phyloP scores from a whole-genome alignment of 2,888 invertebrate species.

The Lottia gigantea region DNA sequence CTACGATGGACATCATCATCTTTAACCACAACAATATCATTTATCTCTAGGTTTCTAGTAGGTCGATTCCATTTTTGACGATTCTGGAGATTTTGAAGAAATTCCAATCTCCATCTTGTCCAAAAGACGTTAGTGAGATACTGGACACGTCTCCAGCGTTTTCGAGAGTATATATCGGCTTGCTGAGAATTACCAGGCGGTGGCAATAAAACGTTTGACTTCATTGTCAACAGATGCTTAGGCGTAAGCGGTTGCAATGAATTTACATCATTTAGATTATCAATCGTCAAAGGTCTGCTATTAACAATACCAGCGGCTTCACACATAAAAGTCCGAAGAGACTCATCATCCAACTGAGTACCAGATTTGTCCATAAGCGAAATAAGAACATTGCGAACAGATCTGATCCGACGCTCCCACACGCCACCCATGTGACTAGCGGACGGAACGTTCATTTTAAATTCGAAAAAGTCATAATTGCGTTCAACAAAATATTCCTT shows the following conservation, averaged over 20 bases:
- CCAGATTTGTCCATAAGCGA: slow-evolving; percentile 21
- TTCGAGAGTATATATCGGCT: slow-evolving; percentile 31
- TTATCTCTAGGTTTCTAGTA: slow-evolving; percentile 23
- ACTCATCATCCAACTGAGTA: slow-evolving; percentile 23
- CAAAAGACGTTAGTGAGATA: slow-evolving; percentile 38
- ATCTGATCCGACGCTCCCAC: slow-evolving; percentile 45
- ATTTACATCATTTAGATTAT: neutral
- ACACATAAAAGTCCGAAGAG: slow-evolving; percentile 28
- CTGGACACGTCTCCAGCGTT: slow-evolving; percentile 36
- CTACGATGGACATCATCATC: slow-evolving; percentile 32
- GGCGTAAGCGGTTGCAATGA: slow-evolving; percentile 26
- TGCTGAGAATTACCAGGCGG: slow-evolving; percentile 28
- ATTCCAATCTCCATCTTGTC: slow-evolving; percentile 38
- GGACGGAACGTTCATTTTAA: slow-evolving; percentile 38
- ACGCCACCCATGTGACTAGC: slow-evolving; percentile 46
- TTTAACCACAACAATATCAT: slow-evolving; percentile 37
- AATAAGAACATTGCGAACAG: slow-evolving; percentile 32
- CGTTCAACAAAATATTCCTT: slow-evolving; percentile 20
- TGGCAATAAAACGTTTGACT: slow-evolving; percentile 16
- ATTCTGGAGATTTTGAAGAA: slow-evolving; percentile 25
- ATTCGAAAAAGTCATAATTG: slow-evolving; percentile 26
- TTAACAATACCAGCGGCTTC: slow-evolving; percentile 32
- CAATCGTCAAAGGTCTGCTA: slow-evolving; percentile 28
- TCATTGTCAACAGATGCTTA: slow-evolving; percentile 24
- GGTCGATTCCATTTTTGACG: slow-evolving; percentile 31